A percentile compares a stretch with the other conserved stretches of the same genome.
These are phyloP conservation scores for Pangasius larnaudii DNA, from an alignment of 2,797 vertebrate species.

Conservation along the genomic window DNA sequence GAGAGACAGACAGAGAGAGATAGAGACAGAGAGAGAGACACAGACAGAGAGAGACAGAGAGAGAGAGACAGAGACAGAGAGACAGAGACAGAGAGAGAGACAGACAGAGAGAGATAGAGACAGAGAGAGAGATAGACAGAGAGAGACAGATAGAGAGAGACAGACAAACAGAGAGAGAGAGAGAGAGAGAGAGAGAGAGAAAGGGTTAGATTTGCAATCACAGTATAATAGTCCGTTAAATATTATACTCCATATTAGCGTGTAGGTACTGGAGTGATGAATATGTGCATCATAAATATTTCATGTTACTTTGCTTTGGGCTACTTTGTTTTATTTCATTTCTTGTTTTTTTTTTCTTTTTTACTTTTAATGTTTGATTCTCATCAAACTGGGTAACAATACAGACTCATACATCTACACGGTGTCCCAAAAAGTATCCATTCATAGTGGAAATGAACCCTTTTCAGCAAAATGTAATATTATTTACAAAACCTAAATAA, in stretches of 20 bases:
- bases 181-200: not conserved
- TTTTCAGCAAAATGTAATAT: no score
- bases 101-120: no score
- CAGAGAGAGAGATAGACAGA: not conserved
- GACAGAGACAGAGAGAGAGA: not conserved
- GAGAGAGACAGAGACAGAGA: slow-evolving; percentile 12
- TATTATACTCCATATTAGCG: not conserved
- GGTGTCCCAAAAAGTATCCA: no score
- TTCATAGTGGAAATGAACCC: no score
- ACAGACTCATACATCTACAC: not conserved
- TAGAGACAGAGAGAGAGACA: not conserved
- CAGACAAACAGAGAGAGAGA: slow-evolving; percentile 14
- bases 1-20: slow-evolving; percentile 14
- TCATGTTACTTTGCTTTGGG: not conserved
- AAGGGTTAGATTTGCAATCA: not conserved
- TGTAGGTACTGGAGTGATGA: not conserved
- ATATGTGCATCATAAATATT: not conserved
- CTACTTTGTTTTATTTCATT: not conserved
- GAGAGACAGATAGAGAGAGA: not conserved
- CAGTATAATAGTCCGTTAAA: not conserved
- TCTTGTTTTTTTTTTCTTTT: not conserved
- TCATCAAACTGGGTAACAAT: not conserved
- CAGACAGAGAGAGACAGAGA: not conserved
- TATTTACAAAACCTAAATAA: no score
- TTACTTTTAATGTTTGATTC: not conserved